Percentiles rank a stretch among this genome's conserved stretches.
Evolutionary conservation across 2,113 vertebrate species (phyloP).

Genomic region (Nerophis ophidion): DNA sequence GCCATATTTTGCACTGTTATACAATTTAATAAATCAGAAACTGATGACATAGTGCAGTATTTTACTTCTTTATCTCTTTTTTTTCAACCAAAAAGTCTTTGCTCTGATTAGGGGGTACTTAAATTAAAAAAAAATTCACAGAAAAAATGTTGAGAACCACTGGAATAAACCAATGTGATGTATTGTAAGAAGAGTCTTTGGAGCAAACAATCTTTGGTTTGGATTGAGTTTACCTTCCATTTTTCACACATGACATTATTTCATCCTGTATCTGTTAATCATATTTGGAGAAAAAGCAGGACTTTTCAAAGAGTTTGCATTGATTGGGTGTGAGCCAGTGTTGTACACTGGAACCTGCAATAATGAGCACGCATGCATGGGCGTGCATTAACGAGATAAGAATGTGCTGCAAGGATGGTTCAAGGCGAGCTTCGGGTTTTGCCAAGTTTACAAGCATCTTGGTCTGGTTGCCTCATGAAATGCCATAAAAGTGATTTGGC

Average conservation of each 20-base stretch:
- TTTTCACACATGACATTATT: background rate
- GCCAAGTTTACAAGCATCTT: background rate
- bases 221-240: background rate
- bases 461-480: slow-evolving; percentile 9
- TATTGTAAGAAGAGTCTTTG: background rate
- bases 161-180: background rate
- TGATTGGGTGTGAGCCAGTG: background rate
- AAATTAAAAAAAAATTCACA: too few species aligned
- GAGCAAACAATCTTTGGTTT: slow-evolving; percentile 14
- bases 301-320: background rate
- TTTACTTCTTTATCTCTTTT: too few species aligned
- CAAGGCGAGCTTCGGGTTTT: background rate
- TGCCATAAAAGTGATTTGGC: slow-evolving; percentile 12
- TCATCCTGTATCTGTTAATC: background rate
- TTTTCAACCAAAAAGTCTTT: too few species aligned
- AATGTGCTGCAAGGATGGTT: background rate
- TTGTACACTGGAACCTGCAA: background rate
- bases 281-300: background rate
- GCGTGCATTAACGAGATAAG: background rate
- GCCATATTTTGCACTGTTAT: too few species aligned
- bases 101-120: too few species aligned
- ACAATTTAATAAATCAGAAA: too few species aligned
- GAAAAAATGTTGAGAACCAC: too few species aligned
- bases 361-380: slow-evolving; percentile 4
- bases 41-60: too few species aligned